Percentiles rank a stretch among this genome's conserved stretches.
Conservation (phyloP, 2,797 vertebrate species). For the Crocidura indochinensis region DNA sequence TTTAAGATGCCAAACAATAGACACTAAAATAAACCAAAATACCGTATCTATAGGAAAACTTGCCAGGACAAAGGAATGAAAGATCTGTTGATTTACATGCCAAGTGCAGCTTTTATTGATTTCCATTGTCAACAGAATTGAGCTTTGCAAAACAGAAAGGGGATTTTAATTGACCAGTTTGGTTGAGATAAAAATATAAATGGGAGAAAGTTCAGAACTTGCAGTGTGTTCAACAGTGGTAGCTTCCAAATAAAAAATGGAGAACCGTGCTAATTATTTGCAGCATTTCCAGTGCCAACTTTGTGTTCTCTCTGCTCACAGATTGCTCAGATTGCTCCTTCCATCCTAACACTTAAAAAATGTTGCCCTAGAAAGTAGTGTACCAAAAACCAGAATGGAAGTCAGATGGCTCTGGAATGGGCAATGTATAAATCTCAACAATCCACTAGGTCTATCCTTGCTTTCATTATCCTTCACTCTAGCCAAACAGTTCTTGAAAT, state of each 20-base stretch:
- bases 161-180: not conserved
- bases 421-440: not conserved
- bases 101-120: conserved; percentile 49
- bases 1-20: conserved; percentile 56
- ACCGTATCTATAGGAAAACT: conserved; percentile 46
- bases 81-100: conserved; percentile 26
- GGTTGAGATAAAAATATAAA: not conserved
- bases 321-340: not conserved
- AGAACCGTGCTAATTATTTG: not conserved
- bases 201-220: conserved; percentile 5
- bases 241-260: not conserved
- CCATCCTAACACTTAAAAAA: not conserved
- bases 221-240: not conserved
- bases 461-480: not conserved
- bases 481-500: not conserved
- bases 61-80: conserved; percentile 32
- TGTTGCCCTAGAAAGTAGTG: not conserved
- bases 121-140: conserved; percentile 63
- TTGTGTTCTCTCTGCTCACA: not conserved
- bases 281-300: not conserved
- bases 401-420: not conserved
- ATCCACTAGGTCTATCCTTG: not conserved
- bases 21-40: conserved; percentile 72
- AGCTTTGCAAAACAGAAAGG: conserved; percentile 52
- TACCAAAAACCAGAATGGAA: not conserved